phyloP scores from a whole-genome alignment of 2,888 invertebrate genomes.

The Cephalotes varians region DNA sequence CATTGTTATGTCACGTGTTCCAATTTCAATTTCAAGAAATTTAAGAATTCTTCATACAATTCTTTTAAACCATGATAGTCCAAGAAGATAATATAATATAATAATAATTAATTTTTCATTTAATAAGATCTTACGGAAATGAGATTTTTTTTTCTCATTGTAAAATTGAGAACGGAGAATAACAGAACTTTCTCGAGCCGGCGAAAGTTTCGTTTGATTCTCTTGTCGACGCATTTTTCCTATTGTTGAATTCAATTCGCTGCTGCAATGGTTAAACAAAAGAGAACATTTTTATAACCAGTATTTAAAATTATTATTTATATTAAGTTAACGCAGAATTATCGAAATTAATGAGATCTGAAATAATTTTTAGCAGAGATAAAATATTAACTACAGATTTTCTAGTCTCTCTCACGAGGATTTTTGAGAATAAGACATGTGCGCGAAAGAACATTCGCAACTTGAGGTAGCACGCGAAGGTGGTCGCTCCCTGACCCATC shows the following conservation, averaged over 20 bases:
- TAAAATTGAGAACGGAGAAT: slow-evolving; percentile 44
- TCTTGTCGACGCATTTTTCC: slow-evolving; percentile 26
- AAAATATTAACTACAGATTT: not conserved
- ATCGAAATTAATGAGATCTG: not conserved
- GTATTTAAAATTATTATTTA: not conserved
- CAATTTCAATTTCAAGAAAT: not conserved
- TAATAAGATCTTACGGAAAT: slow-evolving; percentile 16
- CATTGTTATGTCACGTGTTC: not conserved
- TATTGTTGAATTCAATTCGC: slow-evolving; percentile 20
- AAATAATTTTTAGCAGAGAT: not conserved
- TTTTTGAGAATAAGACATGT: slow-evolving; percentile 62
- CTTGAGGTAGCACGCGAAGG: slow-evolving; percentile 77
- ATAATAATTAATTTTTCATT: not conserved
- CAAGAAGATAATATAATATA: not conserved
- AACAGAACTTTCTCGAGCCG: slow-evolving; percentile 63
- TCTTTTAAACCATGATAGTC: not conserved
- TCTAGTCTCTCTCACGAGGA: not conserved
- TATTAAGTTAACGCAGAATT: not conserved
- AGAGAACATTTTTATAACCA: not conserved
- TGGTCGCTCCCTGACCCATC: slow-evolving; percentile 83
- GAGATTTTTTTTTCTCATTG: slow-evolving; percentile 35
- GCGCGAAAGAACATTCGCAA: slow-evolving; percentile 70
- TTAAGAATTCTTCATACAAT: not conserved
- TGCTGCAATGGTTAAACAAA: not conserved
- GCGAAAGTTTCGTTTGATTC: slow-evolving; percentile 64